Evolutionary conservation across 2,113 vertebrate species (phyloP).

Genomic region (Grammomys surdaster): DNA sequence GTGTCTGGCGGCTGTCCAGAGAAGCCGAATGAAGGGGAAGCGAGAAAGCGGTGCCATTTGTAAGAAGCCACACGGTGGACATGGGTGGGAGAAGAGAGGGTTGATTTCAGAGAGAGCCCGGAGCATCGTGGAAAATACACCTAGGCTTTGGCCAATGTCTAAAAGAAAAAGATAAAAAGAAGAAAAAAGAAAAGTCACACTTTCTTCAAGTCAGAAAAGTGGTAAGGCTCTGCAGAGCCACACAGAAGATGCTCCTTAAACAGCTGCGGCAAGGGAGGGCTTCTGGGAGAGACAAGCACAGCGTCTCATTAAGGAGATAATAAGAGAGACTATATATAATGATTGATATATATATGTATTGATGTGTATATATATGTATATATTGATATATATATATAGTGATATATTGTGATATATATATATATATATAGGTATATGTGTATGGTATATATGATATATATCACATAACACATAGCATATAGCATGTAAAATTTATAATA

Average conservation of each 20-base stretch:
- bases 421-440: too few relatives aligned
- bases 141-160: neutral
- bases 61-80: neutral
- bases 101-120: neutral
- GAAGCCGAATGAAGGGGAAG: neutral
- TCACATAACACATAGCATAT: too few relatives aligned
- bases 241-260: neutral
- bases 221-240: too few relatives aligned
- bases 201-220: neutral
- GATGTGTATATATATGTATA: too few relatives aligned
- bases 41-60: neutral
- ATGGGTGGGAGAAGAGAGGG: neutral
- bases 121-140: neutral
- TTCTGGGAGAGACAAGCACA: neutral
- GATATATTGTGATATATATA: too few relatives aligned
- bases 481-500: too few relatives aligned
- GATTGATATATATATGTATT: too few relatives aligned
- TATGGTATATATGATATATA: too few relatives aligned
- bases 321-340: neutral
- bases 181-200: neutral
- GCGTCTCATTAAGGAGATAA: neutral
- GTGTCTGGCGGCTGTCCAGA: neutral
- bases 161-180: neutral
- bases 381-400: too few relatives aligned
- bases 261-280: neutral